These are phyloP conservation scores for Sicus ferrugineus DNA, from an alignment of 2,888 invertebrate genomes.

Conservation along the genomic window DNA sequence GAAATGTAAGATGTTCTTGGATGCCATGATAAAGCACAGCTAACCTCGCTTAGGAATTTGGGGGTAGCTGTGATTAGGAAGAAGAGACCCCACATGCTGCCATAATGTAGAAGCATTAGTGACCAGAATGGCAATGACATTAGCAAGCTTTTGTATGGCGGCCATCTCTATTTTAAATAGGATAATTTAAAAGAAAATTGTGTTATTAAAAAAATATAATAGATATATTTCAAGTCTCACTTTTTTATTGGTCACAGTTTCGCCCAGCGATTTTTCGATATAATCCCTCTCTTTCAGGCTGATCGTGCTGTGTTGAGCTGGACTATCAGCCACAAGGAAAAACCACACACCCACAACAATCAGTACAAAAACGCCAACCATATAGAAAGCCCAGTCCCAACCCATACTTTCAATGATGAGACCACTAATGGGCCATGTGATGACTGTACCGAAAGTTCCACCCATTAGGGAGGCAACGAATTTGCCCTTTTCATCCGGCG, in stretches of 20 bases:
- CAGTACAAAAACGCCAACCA: slow-evolving; percentile 68
- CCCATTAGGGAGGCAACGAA: slow-evolving; percentile 78
- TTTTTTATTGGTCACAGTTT: slow-evolving; percentile 68
- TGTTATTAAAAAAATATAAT: background rate
- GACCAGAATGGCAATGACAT: slow-evolving; percentile 76
- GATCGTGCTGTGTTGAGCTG: slow-evolving; percentile 71
- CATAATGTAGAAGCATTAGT: slow-evolving; percentile 74
- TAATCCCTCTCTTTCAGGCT: slow-evolving; percentile 70
- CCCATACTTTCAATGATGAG: slow-evolving; percentile 70
- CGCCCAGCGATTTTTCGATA: slow-evolving; percentile 71
- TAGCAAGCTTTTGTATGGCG: slow-evolving; percentile 71
- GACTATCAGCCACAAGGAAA: slow-evolving; percentile 72
- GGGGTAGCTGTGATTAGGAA: slow-evolving; percentile 80
- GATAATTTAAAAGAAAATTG: slow-evolving; percentile 4
- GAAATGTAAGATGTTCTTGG: background rate
- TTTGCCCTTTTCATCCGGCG: slow-evolving; percentile 77
- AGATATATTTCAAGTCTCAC: slow-evolving; percentile 54
- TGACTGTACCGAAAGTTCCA: slow-evolving; percentile 74
- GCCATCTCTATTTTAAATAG: slow-evolving; percentile 68
- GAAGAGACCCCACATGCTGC: slow-evolving; percentile 79
- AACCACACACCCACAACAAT: slow-evolving; percentile 71
- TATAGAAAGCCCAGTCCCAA: slow-evolving; percentile 76
- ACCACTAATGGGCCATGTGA: slow-evolving; percentile 75
- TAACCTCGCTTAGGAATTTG: slow-evolving; percentile 73
- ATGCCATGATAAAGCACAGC: background rate